These are phyloP conservation scores for Gastrophysa polygoni DNA, from an alignment of 2,888 invertebrate genomes.

Conservation along the genomic window DNA sequence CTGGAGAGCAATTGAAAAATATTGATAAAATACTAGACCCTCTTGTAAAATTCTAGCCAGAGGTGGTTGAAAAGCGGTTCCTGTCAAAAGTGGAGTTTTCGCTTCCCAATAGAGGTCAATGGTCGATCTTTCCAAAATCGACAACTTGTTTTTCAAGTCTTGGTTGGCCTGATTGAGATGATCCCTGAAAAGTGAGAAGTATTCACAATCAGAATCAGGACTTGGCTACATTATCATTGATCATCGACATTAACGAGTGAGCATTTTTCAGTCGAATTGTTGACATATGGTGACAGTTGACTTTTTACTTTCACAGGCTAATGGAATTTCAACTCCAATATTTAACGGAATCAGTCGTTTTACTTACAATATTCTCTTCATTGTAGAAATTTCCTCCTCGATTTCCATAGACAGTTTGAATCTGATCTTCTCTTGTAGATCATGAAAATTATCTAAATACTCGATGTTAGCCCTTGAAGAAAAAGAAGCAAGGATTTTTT, in stretches of 20 bases:
- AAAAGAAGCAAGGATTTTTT: not conserved
- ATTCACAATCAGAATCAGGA: not conserved
- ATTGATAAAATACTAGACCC: conserved; percentile 47
- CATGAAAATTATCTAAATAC: conserved; percentile 59
- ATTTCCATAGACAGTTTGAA: conserved; percentile 59
- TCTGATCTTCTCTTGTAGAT: conserved; percentile 57
- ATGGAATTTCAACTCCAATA: too few species aligned
- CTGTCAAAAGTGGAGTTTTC: conserved; percentile 45
- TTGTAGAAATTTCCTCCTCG: conserved; percentile 57
- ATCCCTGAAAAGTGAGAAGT: conserved; percentile 43
- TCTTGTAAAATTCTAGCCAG: conserved; percentile 48
- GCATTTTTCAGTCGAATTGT: too few species aligned
- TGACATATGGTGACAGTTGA: too few species aligned
- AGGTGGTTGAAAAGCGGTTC: conserved; percentile 51
- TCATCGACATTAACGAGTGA: too few species aligned
- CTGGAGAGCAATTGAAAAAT: conserved; percentile 43
- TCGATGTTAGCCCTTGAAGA: conserved; percentile 58
- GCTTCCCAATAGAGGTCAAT: conserved; percentile 49
- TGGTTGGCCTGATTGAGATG: conserved; percentile 45
- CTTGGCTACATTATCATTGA: too few species aligned
- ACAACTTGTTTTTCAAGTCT: conserved; percentile 49
- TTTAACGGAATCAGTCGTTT: too few species aligned
- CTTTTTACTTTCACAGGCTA: too few species aligned
- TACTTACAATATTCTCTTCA: conserved; percentile 47
- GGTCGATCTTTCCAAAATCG: conserved; percentile 45